Percentiles rank a stretch among this genome's conserved stretches.
phyloP scores from a whole-genome alignment of 2,888 invertebrate species.

The Halocaridina rubra region DNA sequence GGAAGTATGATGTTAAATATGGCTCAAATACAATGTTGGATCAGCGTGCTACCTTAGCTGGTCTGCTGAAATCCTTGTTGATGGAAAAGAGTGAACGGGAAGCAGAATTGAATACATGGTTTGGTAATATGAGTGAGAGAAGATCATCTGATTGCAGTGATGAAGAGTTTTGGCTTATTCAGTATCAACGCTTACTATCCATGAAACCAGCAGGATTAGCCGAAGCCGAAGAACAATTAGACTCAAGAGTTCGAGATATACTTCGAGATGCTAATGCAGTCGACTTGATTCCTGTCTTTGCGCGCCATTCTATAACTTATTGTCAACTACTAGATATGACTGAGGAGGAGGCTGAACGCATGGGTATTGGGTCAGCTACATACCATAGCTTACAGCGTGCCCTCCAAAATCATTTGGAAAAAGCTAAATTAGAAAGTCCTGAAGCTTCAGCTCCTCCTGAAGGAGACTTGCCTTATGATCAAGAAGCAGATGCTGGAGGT shows the following conservation, averaged over 20 bases:
- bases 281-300: slow-evolving; percentile 55
- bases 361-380: slow-evolving; percentile 48
- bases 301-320: slow-evolving; percentile 43
- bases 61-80: slow-evolving; percentile 51
- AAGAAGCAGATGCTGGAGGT: slow-evolving; percentile 24
- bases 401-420: slow-evolving; percentile 46
- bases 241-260: slow-evolving; percentile 29
- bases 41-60: slow-evolving; percentile 53
- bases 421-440: slow-evolving; percentile 36
- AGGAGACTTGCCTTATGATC: slow-evolving; percentile 21
- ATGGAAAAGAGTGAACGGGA: slow-evolving; percentile 52
- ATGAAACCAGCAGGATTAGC: slow-evolving; percentile 58
- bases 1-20: slow-evolving; percentile 44
- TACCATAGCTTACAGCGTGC: slow-evolving; percentile 55
- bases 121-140: slow-evolving; percentile 28
- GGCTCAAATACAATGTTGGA: slow-evolving; percentile 57
- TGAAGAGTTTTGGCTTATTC: slow-evolving; percentile 60
- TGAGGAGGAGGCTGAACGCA: slow-evolving; percentile 38
- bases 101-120: slow-evolving; percentile 36
- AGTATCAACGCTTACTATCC: slow-evolving; percentile 58
- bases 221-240: slow-evolving; percentile 45
- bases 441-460: slow-evolving; percentile 33
- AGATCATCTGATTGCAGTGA: slow-evolving; percentile 26
- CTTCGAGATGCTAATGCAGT: slow-evolving; percentile 42
- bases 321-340: slow-evolving; percentile 36